Evolutionary conservation across 2,888 invertebrate species (phyloP), one percentile per base, ranked within the genome.

Genomic region (Myopa testacea): DNA sequence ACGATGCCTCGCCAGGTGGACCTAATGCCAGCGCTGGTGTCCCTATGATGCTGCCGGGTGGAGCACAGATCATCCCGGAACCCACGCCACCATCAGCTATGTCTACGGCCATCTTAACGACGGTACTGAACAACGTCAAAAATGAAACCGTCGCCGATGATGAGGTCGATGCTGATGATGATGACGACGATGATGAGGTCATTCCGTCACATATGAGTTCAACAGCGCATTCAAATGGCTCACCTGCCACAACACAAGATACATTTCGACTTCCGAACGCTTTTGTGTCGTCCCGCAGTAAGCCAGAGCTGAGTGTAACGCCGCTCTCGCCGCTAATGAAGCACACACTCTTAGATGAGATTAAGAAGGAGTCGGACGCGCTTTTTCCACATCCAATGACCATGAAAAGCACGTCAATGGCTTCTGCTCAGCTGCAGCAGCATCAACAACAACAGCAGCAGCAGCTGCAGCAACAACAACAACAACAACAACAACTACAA

Each of bases 1-100:
- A 83, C 78, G 82, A 82, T 37, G 83, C 83, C 14, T 87, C 87
- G 52, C 87, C 87, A 6, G 79, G 78, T 7, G 65, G 80, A 4
- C 67, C 78, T n/a, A 74, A 78, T 4, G 84, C 83, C 75, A 86
- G 84, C 81, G 83, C 86, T 82, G 86, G 85, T 71, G 87, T 86
- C 80, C 85, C 87, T 0, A 86, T 85, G 14, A 84, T 87, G 12
- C 74, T 87, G 63, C 85, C 86, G 0, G 87, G 87, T 10, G 87
- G 87, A 4, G 87, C 87, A 6, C 86, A 87, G 72, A 87, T 87
- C 60, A 87, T 87, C 80, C 87, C 87, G 70, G 87, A 87, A 78
- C 84, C 87, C 40, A 85, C 86, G 19, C 76, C 80, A 45, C 75
- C 77, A 45, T 60, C 78, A 62, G 63, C 72, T 6, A 4, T 60